Evolutionary conservation across 2,113 vertebrate genomes (phyloP).

Genomic region (Alethe diademata): DNA sequence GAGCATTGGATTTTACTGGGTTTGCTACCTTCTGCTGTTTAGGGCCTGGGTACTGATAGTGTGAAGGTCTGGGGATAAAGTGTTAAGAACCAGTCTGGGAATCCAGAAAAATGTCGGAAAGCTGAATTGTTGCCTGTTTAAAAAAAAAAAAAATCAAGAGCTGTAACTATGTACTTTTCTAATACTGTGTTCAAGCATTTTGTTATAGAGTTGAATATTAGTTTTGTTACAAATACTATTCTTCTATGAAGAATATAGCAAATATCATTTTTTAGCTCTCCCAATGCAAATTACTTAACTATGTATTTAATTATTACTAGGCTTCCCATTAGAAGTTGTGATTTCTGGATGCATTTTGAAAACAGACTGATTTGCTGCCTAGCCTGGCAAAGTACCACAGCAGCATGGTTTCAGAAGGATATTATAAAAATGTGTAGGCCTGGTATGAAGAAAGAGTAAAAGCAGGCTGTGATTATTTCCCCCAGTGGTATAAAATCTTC

Average conservation of each 20-base stretch:
- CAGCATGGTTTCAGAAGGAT: not conserved
- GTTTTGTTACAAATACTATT: slow-evolving; percentile 15
- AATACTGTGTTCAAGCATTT: slow-evolving; percentile 52
- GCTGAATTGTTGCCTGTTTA: slow-evolving; percentile 1
- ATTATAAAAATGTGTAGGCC: not conserved
- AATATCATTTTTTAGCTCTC: slow-evolving; percentile 12
- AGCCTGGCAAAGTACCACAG: not conserved
- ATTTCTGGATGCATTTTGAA: not conserved
- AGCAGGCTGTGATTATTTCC: not conserved
- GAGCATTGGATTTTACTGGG: slow-evolving; percentile 31
- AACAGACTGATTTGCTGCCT: not conserved
- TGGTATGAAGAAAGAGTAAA: not conserved
- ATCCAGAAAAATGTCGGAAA: not conserved
- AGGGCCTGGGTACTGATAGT: slow-evolving; percentile 15
- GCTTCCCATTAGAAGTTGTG: not conserved
- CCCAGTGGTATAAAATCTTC: not conserved
- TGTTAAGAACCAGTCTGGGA: slow-evolving; percentile 2
- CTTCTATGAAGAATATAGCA: slow-evolving; percentile 30
- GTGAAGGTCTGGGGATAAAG: slow-evolving; percentile 9
- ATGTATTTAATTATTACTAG: not conserved
- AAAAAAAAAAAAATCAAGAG: slow-evolving; percentile 25
- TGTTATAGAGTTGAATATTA: slow-evolving; percentile 15
- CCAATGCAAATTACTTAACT: not conserved
- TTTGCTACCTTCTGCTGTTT: slow-evolving; percentile 52
- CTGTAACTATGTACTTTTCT: slow-evolving; percentile 38